Base-by-base conservation (phyloP, 2,113 vertebrate genomes). In the Nyctereutes procyonoides region DNA sequence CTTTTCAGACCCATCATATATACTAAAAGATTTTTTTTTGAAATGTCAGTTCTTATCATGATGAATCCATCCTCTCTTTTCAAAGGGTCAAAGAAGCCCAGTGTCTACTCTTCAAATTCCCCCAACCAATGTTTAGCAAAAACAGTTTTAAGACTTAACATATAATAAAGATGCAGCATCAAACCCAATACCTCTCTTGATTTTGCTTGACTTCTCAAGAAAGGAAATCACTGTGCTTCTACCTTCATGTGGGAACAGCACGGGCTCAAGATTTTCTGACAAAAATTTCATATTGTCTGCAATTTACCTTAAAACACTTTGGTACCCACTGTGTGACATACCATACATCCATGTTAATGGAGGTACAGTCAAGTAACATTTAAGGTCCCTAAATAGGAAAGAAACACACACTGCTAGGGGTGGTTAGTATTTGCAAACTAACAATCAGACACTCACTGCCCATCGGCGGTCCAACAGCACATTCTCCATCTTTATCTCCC, bases 391-490 rank as follows among this genome's bases (percentile, higher is more conserved):
- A 69, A 62, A 63, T 0, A 48, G 89, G 43, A 80, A 93, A 26
- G 43, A 84, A 91, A 26, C 5, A 9, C 22, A 3, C 55, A 65
- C 43, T 1, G 28, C 13, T 8, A 0, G 81, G 14, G 83, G 24
- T 16, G 48, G 22, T 9, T 48, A 35, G 32, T 43, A 35, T 51
- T 2, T 73, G 79, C 51, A 48, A 74, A 79, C 28, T 1, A 12
- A 3, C 32, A 7, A 16, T 53, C 30, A 73, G 84, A 58, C 35
- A 35, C 63, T 65, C 48, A 48, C 58, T 19, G 26, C 17, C 62
- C 30, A 2, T 0, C 7, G 60, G n/a, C 10, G 2, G 4, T 8
- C 67, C 69, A 6, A 28, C 0, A 26, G n/a, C 53, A 4, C 1
- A 0, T 28, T 48, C 0, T 1, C 53, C 38, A 69, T 60, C 48